Percentiles rank a stretch among this genome's conserved stretches.
These are phyloP conservation scores for Gnathonemus longibarbis DNA, from an alignment of 2,113 vertebrate genomes.

Conservation along the genomic window DNA sequence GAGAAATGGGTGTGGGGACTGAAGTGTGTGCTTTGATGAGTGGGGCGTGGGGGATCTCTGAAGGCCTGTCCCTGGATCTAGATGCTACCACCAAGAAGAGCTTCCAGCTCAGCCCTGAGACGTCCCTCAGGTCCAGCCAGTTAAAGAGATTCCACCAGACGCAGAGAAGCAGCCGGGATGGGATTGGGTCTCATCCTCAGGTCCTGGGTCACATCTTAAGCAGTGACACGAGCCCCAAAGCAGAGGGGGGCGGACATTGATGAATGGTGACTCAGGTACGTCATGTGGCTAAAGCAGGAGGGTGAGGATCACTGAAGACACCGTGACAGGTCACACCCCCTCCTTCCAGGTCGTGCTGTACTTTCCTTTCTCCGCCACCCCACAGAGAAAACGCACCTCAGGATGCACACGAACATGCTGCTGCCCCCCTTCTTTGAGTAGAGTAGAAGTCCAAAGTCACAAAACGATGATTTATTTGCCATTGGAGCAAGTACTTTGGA, in stretches of 20 bases:
- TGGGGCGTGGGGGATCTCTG: neutral
- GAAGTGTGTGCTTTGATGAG: neutral
- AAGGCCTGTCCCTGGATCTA: neutral
- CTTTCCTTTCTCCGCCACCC: neutral
- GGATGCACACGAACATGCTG: too few species aligned
- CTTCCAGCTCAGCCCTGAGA: neutral
- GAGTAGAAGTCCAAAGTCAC: too few species aligned
- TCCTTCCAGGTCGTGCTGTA: neutral
- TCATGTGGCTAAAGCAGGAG: constrained; percentile 30
- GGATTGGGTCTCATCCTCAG: neutral
- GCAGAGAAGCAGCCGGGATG: neutral
- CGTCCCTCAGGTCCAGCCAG: neutral
- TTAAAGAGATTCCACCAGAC: neutral
- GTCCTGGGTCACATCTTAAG: neutral
- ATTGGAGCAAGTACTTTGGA: too few species aligned
- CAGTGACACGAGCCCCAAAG: constrained; percentile 24
- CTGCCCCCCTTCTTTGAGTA: too few species aligned
- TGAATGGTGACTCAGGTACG: constrained; percentile 37
- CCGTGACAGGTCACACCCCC: neutral
- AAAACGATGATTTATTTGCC: too few species aligned
- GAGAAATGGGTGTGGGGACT: neutral
- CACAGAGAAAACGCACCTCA: too few species aligned
- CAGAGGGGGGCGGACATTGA: constrained; percentile 33
- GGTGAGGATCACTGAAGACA: neutral
- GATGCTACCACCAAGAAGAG: neutral